Conservation (phyloP, 2,797 vertebrate genomes). For the Nasua narica region DNA sequence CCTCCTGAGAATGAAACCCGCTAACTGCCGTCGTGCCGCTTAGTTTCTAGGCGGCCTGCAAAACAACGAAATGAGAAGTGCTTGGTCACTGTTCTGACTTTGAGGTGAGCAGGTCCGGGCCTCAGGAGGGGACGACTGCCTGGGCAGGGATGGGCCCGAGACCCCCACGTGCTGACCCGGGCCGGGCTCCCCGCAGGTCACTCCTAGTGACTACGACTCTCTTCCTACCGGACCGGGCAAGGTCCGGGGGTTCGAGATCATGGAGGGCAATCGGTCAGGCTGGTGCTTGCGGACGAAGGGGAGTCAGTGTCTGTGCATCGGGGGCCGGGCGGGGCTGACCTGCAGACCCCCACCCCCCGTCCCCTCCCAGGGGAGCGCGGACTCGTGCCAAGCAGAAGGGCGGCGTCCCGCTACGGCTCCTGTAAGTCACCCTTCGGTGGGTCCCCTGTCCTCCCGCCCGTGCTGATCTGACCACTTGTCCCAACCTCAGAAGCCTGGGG, state of each 20-base stretch:
- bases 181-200: accelerated
- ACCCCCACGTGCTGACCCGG: too few species aligned
- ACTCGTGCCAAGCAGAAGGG: neutral
- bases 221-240: neutral
- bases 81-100: neutral
- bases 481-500: too few species aligned
- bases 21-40: neutral
- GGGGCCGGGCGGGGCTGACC: neutral
- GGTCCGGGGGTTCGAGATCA: neutral
- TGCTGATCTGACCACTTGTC: neutral
- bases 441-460: neutral
- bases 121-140: neutral
- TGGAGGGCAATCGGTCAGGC: accelerated
- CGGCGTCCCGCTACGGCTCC: too few species aligned
- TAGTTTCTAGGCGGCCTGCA: neutral
- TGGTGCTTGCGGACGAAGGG: neutral
- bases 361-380: accelerated
- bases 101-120: neutral
- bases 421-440: accelerated
- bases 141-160: accelerated
- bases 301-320: accelerated
- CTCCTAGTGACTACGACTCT: neutral
- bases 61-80: neutral
- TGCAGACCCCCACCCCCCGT: neutral
- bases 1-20: neutral